These are phyloP conservation scores for Hippocampus mohnikei DNA, from an alignment of 2,113 vertebrate species.

Conservation along the genomic window DNA sequence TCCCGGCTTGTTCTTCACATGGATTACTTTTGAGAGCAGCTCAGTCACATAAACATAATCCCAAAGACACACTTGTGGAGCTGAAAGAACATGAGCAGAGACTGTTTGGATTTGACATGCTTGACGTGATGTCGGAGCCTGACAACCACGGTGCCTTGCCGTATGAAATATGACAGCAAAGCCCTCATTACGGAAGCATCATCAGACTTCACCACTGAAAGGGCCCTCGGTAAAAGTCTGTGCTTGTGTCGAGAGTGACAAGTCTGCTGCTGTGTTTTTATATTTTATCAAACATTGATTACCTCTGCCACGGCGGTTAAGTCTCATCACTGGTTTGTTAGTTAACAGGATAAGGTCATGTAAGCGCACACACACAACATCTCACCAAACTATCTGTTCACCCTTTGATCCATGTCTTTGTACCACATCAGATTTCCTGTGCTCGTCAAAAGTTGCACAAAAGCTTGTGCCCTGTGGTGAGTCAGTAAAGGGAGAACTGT, in stretches of 20 bases:
- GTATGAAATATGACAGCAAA: neutral
- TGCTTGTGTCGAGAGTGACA: neutral
- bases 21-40: constrained; percentile 45
- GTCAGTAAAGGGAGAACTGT: neutral
- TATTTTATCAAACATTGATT: neutral
- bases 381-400: constrained; percentile 34
- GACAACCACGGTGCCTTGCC: neutral
- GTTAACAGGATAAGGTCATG: too few species aligned
- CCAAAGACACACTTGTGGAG: constrained; percentile 2
- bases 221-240: neutral
- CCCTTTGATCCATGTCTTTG: constrained; percentile 43
- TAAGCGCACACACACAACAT: neutral
- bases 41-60: constrained; percentile 33
- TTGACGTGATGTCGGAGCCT: constrained; percentile 1
- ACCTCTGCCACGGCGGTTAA: neutral
- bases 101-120: constrained; percentile 6
- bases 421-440: constrained; percentile 21
- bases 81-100: neutral
- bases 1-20: constrained; percentile 21
- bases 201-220: constrained; percentile 4
- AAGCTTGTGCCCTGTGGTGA: constrained; percentile 43
- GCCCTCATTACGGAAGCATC: constrained; percentile 4
- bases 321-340: too few species aligned
- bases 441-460: constrained; percentile 49
- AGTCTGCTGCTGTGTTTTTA: neutral